Evolutionary conservation across 2,797 vertebrate species (phyloP), one percentile per base, ranked within the genome.

Genomic region (Rallus crepitans): DNA sequence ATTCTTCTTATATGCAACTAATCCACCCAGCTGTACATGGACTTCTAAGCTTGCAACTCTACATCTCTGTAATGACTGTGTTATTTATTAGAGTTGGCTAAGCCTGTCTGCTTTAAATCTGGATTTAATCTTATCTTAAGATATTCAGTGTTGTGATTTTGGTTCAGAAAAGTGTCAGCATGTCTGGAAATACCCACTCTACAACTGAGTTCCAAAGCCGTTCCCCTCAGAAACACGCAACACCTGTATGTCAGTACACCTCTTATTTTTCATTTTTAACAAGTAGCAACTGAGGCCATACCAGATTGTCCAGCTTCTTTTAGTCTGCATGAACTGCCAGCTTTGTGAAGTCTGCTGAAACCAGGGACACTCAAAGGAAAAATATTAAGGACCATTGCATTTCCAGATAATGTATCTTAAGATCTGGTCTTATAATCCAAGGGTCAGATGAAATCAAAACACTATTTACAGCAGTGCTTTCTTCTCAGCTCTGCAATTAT

Each of bases 371-470:
- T 53, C 39, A 50, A 39, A 73, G 20, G 12, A 82, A 96, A 82
- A 85, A 78, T 45, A 56, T 50, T 42, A 86, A 87, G 35, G 28
- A 72, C 47, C 53, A 42, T 73, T 33, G 35, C 6, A 68, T 92
- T 86, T 90, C 21, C 50, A 89, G 66, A 53, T 60, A 92, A 87
- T 40, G 14, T 57, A 82, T 70, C 40, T 63, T 77, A 93, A 94
- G 21, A 73, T 56, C 48, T 91, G 55, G 50, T 91, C 48, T 93
- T 45, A 47, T 66, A 89, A 91, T 27, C 21, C 19, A 87, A 35
- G 7, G 82, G 70, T 82, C 75, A 82, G 63, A 73, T 56, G 40
- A 94, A 94, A 91, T 80, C 28, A 90, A 84, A 96, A 68, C 30
- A 39, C 35, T 82, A 24, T 73, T 93, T 95, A 93, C 31, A 90